Percentiles rank a stretch among this genome's conserved stretches.
These are phyloP conservation scores for Nyctalus aviator DNA, from an alignment of 2,797 vertebrate genomes.

Conservation along the genomic window DNA sequence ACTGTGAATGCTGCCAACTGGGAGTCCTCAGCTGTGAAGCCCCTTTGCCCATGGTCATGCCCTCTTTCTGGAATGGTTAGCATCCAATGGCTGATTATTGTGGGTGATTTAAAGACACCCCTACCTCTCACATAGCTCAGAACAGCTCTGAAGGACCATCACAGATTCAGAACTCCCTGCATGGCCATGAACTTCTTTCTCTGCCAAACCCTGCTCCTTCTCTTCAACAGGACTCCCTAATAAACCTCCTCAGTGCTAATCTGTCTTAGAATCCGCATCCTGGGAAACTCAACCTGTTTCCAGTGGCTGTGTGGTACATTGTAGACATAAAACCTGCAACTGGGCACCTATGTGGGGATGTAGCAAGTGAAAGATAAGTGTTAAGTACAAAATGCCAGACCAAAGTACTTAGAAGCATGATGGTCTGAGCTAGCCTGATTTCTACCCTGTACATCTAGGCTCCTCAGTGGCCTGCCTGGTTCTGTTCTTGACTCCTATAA, in stretches of 20 bases:
- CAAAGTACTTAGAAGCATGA: neutral
- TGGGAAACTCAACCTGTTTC: neutral
- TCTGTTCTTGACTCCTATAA: neutral
- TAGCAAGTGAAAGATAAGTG: neutral
- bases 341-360: neutral
- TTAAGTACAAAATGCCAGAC: neutral
- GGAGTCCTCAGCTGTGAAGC: neutral
- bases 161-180: neutral
- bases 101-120: neutral
- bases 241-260: neutral
- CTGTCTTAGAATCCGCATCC: neutral
- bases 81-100: neutral
- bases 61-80: neutral
- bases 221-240: neutral
- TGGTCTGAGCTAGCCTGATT: neutral
- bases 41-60: neutral
- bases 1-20: neutral
- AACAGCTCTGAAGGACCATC: neutral
- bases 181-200: neutral
- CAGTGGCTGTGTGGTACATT: neutral
- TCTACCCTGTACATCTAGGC: neutral
- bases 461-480: neutral
- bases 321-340: neutral
- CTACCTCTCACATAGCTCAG: neutral
- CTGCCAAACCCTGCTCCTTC: neutral